Evolutionary conservation across 2,888 invertebrate species (phyloP).

Genomic region (Caenorhabditis afra): DNA sequence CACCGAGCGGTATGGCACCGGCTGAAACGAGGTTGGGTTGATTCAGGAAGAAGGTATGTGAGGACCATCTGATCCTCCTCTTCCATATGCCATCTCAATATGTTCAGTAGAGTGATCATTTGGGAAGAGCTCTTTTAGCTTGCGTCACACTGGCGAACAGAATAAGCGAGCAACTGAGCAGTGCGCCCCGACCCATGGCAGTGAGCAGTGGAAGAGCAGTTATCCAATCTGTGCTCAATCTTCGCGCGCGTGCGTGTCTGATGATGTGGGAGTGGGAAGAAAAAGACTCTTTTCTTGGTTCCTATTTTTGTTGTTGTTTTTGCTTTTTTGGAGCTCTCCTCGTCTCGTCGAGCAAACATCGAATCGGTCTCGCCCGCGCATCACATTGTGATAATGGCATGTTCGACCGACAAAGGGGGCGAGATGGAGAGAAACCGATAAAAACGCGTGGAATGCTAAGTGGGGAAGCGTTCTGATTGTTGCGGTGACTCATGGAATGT

Average conservation of each 20-base stretch:
- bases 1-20: conserved; percentile 78
- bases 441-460: conserved; percentile 7
- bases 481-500: too few relatives aligned
- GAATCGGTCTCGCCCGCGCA: neutral
- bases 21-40: conserved; percentile 62
- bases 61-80: conserved; percentile 47
- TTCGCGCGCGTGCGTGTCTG: conserved; percentile 25
- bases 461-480: too few relatives aligned
- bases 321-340: neutral
- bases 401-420: conserved; percentile 19
- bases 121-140: conserved; percentile 25
- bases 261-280: conserved; percentile 7
- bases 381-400: conserved; percentile 35
- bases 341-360: conserved; percentile 24
- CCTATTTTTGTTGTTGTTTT: conserved; percentile 14
- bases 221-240: conserved; percentile 49
- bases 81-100: conserved; percentile 63
- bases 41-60: neutral
- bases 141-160: conserved; percentile 49
- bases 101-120: conserved; percentile 63
- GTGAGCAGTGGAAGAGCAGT: conserved; percentile 26
- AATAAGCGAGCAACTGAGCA: conserved; percentile 45
- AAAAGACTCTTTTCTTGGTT: conserved; percentile 12
- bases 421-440: conserved; percentile 19
- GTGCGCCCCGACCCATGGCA: conserved; percentile 17